These are phyloP conservation scores for Callorhinus ursinus DNA, from an alignment of 2,113 vertebrate species.

Conservation along the genomic window DNA sequence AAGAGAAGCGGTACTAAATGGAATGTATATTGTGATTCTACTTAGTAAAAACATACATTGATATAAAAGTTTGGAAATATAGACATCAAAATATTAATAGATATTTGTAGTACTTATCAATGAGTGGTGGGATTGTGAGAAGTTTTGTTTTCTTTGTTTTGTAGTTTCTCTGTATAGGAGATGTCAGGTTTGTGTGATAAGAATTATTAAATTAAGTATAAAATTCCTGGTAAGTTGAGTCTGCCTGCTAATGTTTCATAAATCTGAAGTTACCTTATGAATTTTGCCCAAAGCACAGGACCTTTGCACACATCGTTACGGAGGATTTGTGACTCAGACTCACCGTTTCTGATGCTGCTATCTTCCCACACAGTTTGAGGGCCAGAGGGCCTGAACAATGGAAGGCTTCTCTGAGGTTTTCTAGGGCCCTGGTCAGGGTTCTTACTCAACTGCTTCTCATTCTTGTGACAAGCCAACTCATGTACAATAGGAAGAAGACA, in stretches of 20 bases:
- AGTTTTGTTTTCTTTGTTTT: conserved; percentile 20
- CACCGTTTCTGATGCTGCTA: not conserved
- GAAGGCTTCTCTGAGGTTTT: not conserved
- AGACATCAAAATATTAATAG: not conserved
- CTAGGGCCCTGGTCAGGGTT: not conserved
- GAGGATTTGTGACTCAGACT: not conserved
- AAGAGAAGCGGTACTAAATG: not conserved
- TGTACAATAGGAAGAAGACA: not conserved
- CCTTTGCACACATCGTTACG: not conserved
- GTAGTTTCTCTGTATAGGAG: not conserved
- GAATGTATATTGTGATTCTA: not conserved
- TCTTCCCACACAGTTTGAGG: not conserved
- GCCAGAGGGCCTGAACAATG: not conserved
- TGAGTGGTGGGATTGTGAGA: not conserved
- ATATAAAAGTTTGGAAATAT: not conserved
- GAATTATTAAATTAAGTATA: conserved; percentile 31
- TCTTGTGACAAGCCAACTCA: not conserved
- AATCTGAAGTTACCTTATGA: not conserved
- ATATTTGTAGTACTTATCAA: not conserved
- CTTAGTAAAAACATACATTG: not conserved
- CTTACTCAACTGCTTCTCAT: not conserved
- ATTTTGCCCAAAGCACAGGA: not conserved
- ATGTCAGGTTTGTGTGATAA: not conserved
- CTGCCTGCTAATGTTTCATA: not conserved
- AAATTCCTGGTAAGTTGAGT: not conserved